Evolutionary conservation across 2,888 invertebrate species (phyloP).

Genomic region (Nemotelus pantherinus): DNA sequence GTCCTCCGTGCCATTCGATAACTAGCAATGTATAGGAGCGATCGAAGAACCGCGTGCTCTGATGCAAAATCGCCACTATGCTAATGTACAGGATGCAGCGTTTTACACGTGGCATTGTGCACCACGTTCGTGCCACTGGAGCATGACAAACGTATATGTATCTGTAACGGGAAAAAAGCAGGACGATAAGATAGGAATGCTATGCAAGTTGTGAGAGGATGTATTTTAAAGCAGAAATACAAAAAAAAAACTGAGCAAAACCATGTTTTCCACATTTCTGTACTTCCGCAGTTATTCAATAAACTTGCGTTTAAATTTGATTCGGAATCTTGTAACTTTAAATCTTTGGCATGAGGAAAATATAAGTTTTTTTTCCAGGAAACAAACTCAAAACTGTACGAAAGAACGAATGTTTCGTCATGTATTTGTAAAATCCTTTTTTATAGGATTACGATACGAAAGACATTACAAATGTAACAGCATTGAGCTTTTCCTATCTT

Average conservation of each 20-base stretch:
- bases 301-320: too few species aligned
- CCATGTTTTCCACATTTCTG: too few species aligned
- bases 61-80: conserved; percentile 81
- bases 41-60: conserved; percentile 85
- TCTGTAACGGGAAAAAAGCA: conserved; percentile 54
- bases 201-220: not conserved
- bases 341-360: too few species aligned
- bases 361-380: too few species aligned
- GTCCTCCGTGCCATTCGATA: conserved; percentile 75
- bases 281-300: too few species aligned
- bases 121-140: conserved; percentile 84
- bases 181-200: not conserved
- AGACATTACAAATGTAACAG: too few species aligned
- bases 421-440: too few species aligned
- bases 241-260: not conserved
- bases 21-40: conserved; percentile 69
- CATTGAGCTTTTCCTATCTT: too few species aligned
- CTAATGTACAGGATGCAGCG: conserved; percentile 83
- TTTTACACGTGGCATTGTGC: conserved; percentile 76
- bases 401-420: too few species aligned
- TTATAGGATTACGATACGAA: too few species aligned
- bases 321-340: too few species aligned
- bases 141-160: conserved; percentile 97
- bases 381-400: too few species aligned
- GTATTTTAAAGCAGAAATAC: not conserved